A percentile compares a stretch with the other conserved stretches of the same genome.
These are phyloP conservation scores for Sigmodon hispidus DNA, from an alignment of 2,113 vertebrate species.

Conservation along the genomic window DNA sequence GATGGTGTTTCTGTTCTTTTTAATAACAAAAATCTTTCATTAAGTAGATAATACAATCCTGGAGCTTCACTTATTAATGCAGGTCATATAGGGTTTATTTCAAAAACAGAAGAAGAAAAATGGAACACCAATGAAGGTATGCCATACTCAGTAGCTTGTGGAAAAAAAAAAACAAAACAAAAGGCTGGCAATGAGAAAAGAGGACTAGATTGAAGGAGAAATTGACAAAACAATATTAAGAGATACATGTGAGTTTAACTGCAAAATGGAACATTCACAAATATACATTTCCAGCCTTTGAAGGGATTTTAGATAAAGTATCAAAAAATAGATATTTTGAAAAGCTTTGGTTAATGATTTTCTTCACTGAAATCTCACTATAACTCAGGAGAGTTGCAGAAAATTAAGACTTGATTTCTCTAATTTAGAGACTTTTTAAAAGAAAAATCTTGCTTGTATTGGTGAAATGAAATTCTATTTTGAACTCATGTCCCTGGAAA, in stretches of 20 bases:
- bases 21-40: conserved; percentile 70
- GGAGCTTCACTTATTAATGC: conserved; percentile 64
- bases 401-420: conserved; percentile 40
- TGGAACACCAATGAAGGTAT: conserved; percentile 49
- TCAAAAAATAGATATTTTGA: background rate
- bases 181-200: conserved; percentile 27
- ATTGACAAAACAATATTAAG: background rate
- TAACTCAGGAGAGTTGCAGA: conserved; percentile 2
- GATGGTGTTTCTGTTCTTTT: conserved; percentile 73
- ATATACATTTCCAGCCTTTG: conserved; percentile 20
- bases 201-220: conserved; percentile 15
- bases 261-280: conserved; percentile 28
- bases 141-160: background rate
- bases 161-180: conserved; percentile 70
- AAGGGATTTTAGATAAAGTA: conserved; percentile 47
- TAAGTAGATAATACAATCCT: conserved; percentile 68
- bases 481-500: background rate
- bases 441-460: background rate
- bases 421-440: conserved; percentile 10
- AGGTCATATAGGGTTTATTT: conserved; percentile 40
- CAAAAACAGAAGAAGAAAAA: conserved; percentile 68
- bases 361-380: background rate
- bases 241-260: background rate
- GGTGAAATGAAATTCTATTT: conserved; percentile 35
- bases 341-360: conserved; percentile 12